Percentiles rank a stretch among this genome's conserved stretches.
Evolutionary conservation across 1,140 invertebrate genomes (phyloP).

Genomic region (Solenopsis fugax): DNA sequence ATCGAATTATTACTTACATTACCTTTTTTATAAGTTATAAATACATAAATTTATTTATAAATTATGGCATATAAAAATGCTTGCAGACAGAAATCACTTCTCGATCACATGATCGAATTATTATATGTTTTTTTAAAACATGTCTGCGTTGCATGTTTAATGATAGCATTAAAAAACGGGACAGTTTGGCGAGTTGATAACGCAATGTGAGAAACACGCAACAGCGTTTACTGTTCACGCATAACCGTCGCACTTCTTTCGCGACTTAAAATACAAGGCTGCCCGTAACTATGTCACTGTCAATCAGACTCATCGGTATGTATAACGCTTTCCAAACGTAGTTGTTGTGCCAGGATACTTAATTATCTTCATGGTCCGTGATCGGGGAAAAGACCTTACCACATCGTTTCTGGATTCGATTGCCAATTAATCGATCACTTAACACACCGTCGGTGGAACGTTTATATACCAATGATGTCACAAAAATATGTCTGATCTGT

Average conservation of each 20-base stretch:
- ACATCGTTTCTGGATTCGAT: conserved; percentile 15
- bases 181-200: conserved; percentile 44
- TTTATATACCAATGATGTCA: background rate
- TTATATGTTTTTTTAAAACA: background rate
- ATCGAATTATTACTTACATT: too few species aligned
- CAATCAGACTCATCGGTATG: conserved; percentile 84
- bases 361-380: conserved; percentile 71
- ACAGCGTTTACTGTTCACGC: conserved; percentile 53
- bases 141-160: background rate
- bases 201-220: conserved; percentile 46
- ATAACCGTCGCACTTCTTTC: conserved; percentile 67
- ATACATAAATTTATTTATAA: too few species aligned
- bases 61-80: too few species aligned
- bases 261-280: conserved; percentile 77
- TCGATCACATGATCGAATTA: background rate
- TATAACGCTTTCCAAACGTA: conserved; percentile 80
- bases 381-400: conserved; percentile 28
- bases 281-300: conserved; percentile 84
- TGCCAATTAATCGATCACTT: conserved; percentile 28
- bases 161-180: background rate
- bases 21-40: too few species aligned
- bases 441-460: background rate
- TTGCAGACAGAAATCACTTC: background rate
- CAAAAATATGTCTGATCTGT: background rate
- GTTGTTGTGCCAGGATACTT: conserved; percentile 76